These are phyloP conservation scores for Zenarchopterus dispar DNA, from an alignment of 2,797 vertebrate species.

Conservation along the genomic window DNA sequence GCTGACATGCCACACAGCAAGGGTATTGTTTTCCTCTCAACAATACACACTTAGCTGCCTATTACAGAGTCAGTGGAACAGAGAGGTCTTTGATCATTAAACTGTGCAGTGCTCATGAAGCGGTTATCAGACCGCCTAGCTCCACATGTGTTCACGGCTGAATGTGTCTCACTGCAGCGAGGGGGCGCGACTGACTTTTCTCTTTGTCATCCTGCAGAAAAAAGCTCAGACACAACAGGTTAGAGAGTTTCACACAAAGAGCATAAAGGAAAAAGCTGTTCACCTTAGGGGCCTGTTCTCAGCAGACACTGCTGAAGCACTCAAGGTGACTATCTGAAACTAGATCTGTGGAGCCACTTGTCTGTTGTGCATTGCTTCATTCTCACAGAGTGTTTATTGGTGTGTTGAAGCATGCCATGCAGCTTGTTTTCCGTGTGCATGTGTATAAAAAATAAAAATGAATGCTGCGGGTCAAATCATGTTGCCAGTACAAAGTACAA, in stretches of 20 bases:
- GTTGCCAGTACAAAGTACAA: too few species aligned
- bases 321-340: conserved; percentile 85
- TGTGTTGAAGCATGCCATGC: conserved; percentile 26
- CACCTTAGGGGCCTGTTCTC: conserved; percentile 92
- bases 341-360: conserved; percentile 32
- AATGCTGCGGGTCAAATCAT: too few species aligned
- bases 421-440: neutral
- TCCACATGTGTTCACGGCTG: conserved; percentile 24
- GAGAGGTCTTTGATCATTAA: conserved; percentile 50
- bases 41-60: conserved; percentile 31
- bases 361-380: conserved; percentile 22
- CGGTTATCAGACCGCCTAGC: conserved; percentile 31
- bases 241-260: conserved; percentile 97
- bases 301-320: conserved; percentile 76
- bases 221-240: conserved; percentile 91
- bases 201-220: conserved; percentile 84
- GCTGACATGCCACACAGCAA: conserved; percentile 30
- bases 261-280: conserved; percentile 94
- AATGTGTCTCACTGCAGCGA: conserved; percentile 26
- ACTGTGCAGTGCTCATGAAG: conserved; percentile 19
- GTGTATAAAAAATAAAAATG: too few species aligned
- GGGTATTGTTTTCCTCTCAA: conserved; percentile 50
- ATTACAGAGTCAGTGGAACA: conserved; percentile 33
- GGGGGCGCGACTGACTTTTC: conserved; percentile 40
- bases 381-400: conserved; percentile 25